Evolutionary conservation across 37 sponge, comb jelly and placozoan species (phyloP), one percentile per base, ranked within the genome.

Genomic region (Theonella swinhoei): DNA sequence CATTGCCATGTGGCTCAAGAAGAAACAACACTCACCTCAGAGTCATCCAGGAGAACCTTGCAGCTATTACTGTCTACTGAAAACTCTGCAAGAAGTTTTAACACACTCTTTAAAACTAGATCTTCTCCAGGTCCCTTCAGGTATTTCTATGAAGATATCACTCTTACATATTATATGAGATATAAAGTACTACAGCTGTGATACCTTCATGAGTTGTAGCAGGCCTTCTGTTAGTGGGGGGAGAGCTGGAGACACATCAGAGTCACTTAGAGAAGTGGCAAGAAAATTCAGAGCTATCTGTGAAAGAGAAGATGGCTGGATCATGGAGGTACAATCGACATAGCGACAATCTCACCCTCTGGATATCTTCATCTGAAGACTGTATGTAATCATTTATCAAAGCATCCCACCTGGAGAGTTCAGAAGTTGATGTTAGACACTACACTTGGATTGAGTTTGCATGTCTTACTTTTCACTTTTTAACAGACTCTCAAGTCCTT

Each of bases 341-440:
- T 3, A 29, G 29, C 4, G 4, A 29, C 28, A 9, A 9, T 9
- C 65, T 54, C 28, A 87, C 87, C 69, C 64, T 87, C 32, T 67
- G 80, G 23, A 68, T 75, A 23, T 80, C 81, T 47, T 80, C 68
- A 59, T 20, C 30, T 14, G 72, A 75, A 39, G 81, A 72, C 17
- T 80, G 39, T 23, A 80, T 59, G 38, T 87, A 87, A 38, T 47
- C 60, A 9, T 80, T 75, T 11, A 67, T 28, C 14, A 79, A 43
- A 1, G 26, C 39, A 1, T 69, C 70, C 85, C 77, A 76, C 23
- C 85, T 85, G 84, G 37, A 71, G 41, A 71, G 14, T 30, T 35
- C 30, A 5, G 24, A 32, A 75, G 42, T 4, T 24, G 23, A 47
- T 25, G 29, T 24, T 43, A 30, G 32, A 5, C 58, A 42, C 5